Conservation (phyloP, 2,888 invertebrate species). For the Apotomis capreana region DNA sequence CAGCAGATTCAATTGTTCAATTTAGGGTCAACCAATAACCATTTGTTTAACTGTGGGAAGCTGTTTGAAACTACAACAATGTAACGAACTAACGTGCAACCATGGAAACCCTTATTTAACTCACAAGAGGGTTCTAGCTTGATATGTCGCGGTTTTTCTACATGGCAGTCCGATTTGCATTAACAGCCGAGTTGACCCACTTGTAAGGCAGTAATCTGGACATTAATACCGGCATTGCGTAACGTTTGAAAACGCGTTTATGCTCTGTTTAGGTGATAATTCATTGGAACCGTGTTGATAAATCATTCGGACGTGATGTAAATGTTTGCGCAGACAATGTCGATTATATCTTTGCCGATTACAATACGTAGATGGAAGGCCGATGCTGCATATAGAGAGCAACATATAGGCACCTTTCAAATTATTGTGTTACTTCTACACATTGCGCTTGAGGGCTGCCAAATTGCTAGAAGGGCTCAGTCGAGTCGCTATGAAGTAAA, state of each 20-base stretch:
- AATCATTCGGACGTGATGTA: constrained; percentile 1
- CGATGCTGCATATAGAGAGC: no score
- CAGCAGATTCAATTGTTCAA: constrained; percentile 17
- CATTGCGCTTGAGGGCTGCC: no score
- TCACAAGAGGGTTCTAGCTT: not conserved
- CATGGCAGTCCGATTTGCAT: constrained; percentile 50
- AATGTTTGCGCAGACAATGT: no score
- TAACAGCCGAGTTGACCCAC: constrained; percentile 53
- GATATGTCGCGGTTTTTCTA: not conserved
- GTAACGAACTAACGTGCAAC: not conserved
- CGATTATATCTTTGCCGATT: not conserved
- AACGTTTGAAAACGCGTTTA: constrained; percentile 29
- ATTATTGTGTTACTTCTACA: no score
- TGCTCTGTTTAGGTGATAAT: constrained; percentile 31
- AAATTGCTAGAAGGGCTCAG: no score
- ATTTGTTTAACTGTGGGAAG: constrained; percentile 12
- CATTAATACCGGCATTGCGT: constrained; percentile 31
- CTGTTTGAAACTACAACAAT: constrained; percentile 1
- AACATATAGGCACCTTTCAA: no score
- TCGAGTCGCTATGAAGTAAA: no score
- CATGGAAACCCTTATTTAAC: not conserved
- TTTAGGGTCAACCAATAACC: constrained; percentile 2
- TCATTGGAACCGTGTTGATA: constrained; percentile 28
- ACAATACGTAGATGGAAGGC: no score
- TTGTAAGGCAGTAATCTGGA: constrained; percentile 40